Evolutionary conservation across 2,888 invertebrate species (phyloP), one percentile per base, ranked within the genome.

Genomic region (Dorcus parallelipipedus): DNA sequence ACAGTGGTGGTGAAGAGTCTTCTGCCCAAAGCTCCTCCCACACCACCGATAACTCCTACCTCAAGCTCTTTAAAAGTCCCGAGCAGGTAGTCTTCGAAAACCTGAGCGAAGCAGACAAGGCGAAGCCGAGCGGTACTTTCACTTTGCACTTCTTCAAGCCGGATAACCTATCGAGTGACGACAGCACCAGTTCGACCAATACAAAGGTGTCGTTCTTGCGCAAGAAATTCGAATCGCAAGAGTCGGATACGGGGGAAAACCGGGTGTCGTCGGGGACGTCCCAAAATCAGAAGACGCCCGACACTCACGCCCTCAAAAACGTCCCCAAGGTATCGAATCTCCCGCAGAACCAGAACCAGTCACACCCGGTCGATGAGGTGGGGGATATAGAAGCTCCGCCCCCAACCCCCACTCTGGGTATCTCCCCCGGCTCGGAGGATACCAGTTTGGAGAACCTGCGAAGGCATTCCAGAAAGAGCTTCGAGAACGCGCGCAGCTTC

Each of bases 401-500:
- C 1, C 26, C 26, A 33, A 20, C 17, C n/a, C 2, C 14, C 45
- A 10, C 23, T 2, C 8, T 10, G 20, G 9, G 45, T 4, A 9
- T 17, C 9, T 45, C 49, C 10, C 41, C 38, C 23, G 14, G 43
- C 9, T 52, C 56, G 40, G 52, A 49, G 10, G 58, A 54, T 43
- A 38, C 39, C 39, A 58, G 56, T 49, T 48, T 57, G 56, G 60
- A 58, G 47, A 62, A 59, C 23, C 41, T 59, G 14, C 20, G 60
- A 38, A 56, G 49, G 5, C 49, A 9, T 10, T 23, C 47, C n/a
- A 9, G 60, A 14, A 63, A 55, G n/a, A 71, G 70, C 50, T 74
- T 71, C 59, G 63, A 70, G n/a, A 68, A 67, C 39, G 73, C 74
- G 14, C 71, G 70, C 52, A 71, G 68, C 50, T 55, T 73, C 20